Percentiles rank a stretch among this genome's conserved stretches.
These are phyloP conservation scores for Myripristis jacobus DNA, from an alignment of 2,797 vertebrate species.

Conservation along the genomic window DNA sequence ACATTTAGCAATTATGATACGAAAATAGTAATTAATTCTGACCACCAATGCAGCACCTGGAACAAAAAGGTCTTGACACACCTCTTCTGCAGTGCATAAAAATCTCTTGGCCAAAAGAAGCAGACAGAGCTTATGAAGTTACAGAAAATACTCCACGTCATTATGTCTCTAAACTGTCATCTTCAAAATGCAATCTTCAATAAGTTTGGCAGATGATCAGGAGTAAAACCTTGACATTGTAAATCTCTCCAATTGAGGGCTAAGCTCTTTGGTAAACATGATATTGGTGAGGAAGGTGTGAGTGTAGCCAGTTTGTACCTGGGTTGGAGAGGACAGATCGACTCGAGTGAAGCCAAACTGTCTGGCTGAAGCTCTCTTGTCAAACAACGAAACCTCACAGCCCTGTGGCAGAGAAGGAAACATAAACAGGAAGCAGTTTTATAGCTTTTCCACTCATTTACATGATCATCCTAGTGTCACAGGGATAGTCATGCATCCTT, in stretches of 20 bases:
- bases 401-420: conserved; percentile 60
- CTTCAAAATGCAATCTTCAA: too few species aligned
- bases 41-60: too few species aligned
- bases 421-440: not conserved
- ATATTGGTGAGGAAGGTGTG: not conserved
- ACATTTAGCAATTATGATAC: too few species aligned
- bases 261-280: not conserved
- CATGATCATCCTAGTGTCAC: not conserved
- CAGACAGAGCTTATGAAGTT: too few species aligned
- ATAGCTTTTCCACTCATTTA: not conserved
- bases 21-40: too few species aligned
- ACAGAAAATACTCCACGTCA: too few species aligned
- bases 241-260: not conserved
- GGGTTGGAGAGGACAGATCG: conserved; percentile 82
- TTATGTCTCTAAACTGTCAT: too few species aligned
- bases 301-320: conserved; percentile 62
- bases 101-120: too few species aligned
- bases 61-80: too few species aligned
- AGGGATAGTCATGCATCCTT: too few species aligned
- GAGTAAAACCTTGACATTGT: not conserved
- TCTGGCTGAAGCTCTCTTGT: conserved; percentile 78
- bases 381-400: conserved; percentile 77
- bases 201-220: too few species aligned
- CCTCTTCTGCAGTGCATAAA: too few species aligned
- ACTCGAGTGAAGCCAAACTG: conserved; percentile 77